These are phyloP conservation scores for Macropis europaea DNA, from an alignment of 2,888 invertebrate genomes.

Conservation along the genomic window DNA sequence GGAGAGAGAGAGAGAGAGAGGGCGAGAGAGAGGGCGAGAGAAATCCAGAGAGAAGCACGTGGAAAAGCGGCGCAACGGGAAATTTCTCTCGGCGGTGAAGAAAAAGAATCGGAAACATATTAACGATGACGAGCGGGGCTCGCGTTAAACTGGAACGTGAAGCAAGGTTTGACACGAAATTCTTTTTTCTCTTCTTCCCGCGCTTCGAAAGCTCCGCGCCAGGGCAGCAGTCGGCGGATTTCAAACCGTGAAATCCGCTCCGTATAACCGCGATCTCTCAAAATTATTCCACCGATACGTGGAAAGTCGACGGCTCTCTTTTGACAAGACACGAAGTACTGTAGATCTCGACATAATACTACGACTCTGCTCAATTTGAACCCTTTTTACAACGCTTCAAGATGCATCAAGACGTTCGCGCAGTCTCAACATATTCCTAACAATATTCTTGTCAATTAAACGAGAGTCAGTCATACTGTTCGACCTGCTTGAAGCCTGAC, in stretches of 20 bases:
- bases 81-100: slow-evolving; percentile 44
- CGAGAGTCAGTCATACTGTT: no score
- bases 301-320: background rate
- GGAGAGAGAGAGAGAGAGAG: no score
- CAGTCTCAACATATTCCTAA: no score
- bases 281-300: background rate
- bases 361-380: no score
- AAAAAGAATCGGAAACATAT: slow-evolving; percentile 65
- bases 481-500: no score
- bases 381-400: no score
- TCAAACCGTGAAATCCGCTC: slow-evolving; percentile 8
- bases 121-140: slow-evolving; percentile 58
- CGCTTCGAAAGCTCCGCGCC: slow-evolving; percentile 43
- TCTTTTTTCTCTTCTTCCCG: slow-evolving; percentile 53
- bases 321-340: background rate
- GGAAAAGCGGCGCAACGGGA: slow-evolving; percentile 20
- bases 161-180: slow-evolving; percentile 63
- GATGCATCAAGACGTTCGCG: no score
- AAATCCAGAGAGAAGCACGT: slow-evolving; percentile 13
- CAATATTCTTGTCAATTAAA: no score
- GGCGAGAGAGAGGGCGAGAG: no score
- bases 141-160: slow-evolving; percentile 62
- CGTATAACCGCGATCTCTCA: background rate
- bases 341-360: no score
- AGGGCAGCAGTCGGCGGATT: slow-evolving; percentile 54